Evolutionary conservation across 2,797 vertebrate genomes (phyloP), one percentile per base, ranked within the genome.

Genomic region (Spinibarbus caldwelli): DNA sequence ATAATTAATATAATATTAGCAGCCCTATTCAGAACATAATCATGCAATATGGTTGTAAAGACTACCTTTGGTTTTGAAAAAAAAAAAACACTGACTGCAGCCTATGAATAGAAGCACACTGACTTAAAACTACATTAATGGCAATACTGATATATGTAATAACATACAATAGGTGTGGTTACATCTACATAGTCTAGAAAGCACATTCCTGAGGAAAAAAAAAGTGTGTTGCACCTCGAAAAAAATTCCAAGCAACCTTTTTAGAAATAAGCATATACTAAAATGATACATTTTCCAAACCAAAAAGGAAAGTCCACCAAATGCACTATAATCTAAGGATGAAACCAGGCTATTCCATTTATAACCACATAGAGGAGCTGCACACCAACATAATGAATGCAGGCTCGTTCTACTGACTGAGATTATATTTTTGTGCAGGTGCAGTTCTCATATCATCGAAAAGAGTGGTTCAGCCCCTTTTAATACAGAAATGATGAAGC

Each of bases 141-240:
- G n/a, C 6, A 80, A 83, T 14, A 67, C 5, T 45, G 6, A 64
- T 66, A 78, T 43, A 67, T 36, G 26, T 26, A 79, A 10, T 79
- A 66, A 34, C 41, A 72, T 72, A 67, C 11, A 77, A 80, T 54
- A 70, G 36, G 38, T 84, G 84, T 85, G 80, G 77, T 84, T 70
- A 88, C 81, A 36, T 79, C 45, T 67, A 79, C 57, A 68, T 66
- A 77, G 76, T 34, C 45, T 75, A 75, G 10, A 11, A 76, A 77
- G 59, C 26, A 66, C 11, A 80, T 26, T 86, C 62, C 73, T 84
- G 66, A 84, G 81, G 43, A 34, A 66, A 86, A 73, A 62, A 41
- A 29, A 41, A 29, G 6, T 43, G 0, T 47, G 7, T 68, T n/a
- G 34, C 47, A 62, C 26, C 36, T 54, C 21, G 43, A 21, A 84